A percentile compares a stretch with the other conserved stretches of the same genome.
These are phyloP conservation scores for Caretta caretta DNA, from an alignment of 2,113 vertebrate species.

Conservation along the genomic window DNA sequence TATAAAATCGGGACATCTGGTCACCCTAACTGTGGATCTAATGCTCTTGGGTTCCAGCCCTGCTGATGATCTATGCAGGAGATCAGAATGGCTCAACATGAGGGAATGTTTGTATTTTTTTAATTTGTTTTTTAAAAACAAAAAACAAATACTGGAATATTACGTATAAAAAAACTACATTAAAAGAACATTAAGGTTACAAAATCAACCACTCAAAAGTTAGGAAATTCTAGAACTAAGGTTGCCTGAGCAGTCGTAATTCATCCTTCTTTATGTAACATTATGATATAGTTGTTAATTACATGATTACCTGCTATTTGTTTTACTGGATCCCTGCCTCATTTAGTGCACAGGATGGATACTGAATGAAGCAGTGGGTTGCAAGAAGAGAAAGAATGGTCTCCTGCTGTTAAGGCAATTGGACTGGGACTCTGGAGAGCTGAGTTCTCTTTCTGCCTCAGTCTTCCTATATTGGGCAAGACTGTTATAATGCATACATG, in stretches of 20 bases:
- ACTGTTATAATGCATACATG: not conserved
- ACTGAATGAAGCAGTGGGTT: not conserved
- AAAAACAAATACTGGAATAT: too few relatives aligned
- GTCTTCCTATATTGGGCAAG: not conserved
- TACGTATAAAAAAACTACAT: not conserved
- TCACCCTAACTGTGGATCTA: not conserved
- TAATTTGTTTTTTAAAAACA: not conserved
- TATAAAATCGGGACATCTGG: too few relatives aligned
- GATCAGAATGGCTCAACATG: not conserved
- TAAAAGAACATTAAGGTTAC: not conserved
- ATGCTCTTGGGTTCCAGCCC: not conserved
- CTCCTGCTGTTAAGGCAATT: not conserved
- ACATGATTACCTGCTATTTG: not conserved
- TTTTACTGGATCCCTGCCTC: not conserved
- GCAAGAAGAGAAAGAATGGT: not conserved
- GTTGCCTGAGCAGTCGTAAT: not conserved
- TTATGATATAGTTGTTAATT: not conserved
- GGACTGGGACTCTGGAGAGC: not conserved
- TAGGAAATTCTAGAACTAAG: not conserved
- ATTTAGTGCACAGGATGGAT: not conserved
- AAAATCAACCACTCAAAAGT: not conserved
- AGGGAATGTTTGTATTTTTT: not conserved
- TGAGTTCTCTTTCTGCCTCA: not conserved
- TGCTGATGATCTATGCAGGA: too few relatives aligned
- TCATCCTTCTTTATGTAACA: not conserved